These are phyloP conservation scores for Plectropomus leopardus DNA, from an alignment of 2,113 vertebrate species.

Conservation along the genomic window DNA sequence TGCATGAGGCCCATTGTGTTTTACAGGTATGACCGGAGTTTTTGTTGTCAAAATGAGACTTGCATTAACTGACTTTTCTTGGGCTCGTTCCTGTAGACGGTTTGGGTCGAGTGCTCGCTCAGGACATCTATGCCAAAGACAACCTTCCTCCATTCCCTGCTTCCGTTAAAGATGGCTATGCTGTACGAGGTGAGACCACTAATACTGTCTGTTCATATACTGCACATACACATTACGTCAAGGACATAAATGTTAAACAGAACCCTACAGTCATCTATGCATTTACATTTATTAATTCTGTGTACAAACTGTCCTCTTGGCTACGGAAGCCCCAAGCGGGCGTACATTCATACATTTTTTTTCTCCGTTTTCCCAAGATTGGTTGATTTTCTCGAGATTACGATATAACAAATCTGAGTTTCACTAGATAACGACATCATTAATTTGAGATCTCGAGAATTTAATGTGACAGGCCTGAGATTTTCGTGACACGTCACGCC, in stretches of 20 bases:
- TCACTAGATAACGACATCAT: too few relatives aligned
- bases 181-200: slow-evolving; percentile 92
- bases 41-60: neutral
- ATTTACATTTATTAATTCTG: neutral
- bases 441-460: too few relatives aligned
- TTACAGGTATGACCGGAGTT: too few relatives aligned
- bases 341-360: too few relatives aligned
- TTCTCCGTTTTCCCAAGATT: too few relatives aligned
- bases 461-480: too few relatives aligned
- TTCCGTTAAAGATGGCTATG: slow-evolving; percentile 98
- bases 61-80: neutral
- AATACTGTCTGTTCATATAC: neutral
- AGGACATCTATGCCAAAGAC: slow-evolving; percentile 99
- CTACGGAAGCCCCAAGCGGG: neutral
- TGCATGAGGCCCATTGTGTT: too few relatives aligned
- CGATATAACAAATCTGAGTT: too few relatives aligned
- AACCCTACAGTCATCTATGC: neutral
- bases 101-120: slow-evolving; percentile 98
- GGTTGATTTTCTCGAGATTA: too few relatives aligned
- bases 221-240: neutral
- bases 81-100: slow-evolving; percentile 87
- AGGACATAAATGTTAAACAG: neutral
- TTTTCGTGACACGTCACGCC: too few relatives aligned
- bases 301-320: neutral
- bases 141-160: slow-evolving; percentile 98